Evolutionary conservation across 1,140 invertebrate species (phyloP).

Genomic region (Maconellicoccus hirsutus): DNA sequence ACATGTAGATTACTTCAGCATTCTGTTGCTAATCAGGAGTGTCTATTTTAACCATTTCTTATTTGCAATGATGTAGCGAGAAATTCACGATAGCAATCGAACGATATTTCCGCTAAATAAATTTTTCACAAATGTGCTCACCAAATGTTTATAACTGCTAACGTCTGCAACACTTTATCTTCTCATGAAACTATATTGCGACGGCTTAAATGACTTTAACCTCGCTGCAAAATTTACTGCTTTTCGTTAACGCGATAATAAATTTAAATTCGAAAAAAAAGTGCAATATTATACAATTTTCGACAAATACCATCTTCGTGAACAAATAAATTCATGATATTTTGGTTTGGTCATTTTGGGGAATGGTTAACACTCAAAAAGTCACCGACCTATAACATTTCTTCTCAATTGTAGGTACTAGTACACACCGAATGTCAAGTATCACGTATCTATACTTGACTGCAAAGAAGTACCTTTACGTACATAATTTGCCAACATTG

Average conservation of each 20-base stretch:
- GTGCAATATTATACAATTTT: not conserved
- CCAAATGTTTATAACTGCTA: not conserved
- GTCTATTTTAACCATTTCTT: not conserved
- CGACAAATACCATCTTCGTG: too few species aligned
- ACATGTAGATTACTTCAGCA: not conserved
- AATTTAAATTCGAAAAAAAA: not conserved
- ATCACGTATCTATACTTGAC: too few species aligned
- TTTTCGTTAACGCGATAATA: not conserved
- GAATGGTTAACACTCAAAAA: too few species aligned
- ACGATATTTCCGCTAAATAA: not conserved
- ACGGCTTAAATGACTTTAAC: slow-evolving; percentile 8
- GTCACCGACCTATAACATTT: too few species aligned
- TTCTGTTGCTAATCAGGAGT: not conserved
- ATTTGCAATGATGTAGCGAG: not conserved
- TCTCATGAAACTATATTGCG: not conserved
- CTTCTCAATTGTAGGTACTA: too few species aligned
- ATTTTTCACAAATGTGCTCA: not conserved
- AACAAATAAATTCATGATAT: too few species aligned
- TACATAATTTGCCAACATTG: too few species aligned
- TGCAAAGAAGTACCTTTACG: too few species aligned
- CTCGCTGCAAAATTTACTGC: not conserved
- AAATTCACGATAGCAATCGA: not conserved
- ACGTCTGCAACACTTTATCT: slow-evolving; percentile 3
- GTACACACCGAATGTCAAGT: too few species aligned
- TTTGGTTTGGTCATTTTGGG: too few species aligned